A percentile compares a stretch with the other conserved stretches of the same genome.
These are phyloP conservation scores for Hyposoter dolosus DNA, from an alignment of 2,888 invertebrate species.

Conservation along the genomic window DNA sequence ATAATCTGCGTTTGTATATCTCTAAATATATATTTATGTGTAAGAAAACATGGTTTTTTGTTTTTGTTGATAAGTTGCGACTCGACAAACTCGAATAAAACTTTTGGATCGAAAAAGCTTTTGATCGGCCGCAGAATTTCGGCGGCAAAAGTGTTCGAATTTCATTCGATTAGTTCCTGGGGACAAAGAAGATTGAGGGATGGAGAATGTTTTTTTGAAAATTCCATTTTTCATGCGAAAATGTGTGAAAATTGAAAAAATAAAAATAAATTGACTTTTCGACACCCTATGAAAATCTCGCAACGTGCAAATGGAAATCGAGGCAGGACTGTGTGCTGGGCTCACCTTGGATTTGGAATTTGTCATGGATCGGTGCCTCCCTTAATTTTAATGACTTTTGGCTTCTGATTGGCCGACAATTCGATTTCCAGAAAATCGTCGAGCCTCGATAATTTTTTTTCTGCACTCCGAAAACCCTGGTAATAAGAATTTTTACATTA, in stretches of 20 bases:
- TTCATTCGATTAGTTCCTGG: neutral
- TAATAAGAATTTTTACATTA: conserved; percentile 8
- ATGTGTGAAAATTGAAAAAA: no score
- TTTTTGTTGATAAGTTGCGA: neutral
- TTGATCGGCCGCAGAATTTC: neutral
- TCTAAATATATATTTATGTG: conserved; percentile 25
- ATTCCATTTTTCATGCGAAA: no score
- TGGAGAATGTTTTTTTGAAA: no score
- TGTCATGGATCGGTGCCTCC: conserved; percentile 21
- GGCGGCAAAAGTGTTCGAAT: neutral
- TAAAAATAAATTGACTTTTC: no score
- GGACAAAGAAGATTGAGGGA: no score
- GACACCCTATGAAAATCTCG: neutral
- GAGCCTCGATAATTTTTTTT: conserved; percentile 74
- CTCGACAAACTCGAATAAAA: neutral
- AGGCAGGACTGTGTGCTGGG: neutral
- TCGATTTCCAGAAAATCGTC: conserved; percentile 79
- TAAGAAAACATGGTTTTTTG: neutral
- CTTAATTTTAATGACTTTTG: conserved; percentile 56
- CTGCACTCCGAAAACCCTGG: conserved; percentile 77
- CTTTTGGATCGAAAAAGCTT: neutral
- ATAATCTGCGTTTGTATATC: conserved; percentile 24
- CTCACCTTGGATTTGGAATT: neutral
- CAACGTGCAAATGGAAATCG: neutral
- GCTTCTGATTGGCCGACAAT: conserved; percentile 70